These are phyloP conservation scores for Calliphora vomitoria DNA, from an alignment of 2,888 invertebrate genomes.

Conservation along the genomic window DNA sequence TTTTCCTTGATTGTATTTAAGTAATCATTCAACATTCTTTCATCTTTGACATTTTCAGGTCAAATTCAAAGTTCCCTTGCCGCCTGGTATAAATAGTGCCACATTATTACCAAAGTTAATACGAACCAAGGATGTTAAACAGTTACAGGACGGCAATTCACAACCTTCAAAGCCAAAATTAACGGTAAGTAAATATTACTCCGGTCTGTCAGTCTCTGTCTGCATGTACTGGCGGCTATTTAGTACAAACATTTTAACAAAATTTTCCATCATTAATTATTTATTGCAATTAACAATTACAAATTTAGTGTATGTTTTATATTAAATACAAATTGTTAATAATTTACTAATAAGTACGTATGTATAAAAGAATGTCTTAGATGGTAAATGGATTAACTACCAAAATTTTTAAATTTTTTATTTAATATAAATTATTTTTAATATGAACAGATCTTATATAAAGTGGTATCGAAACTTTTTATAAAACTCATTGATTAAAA, in stretches of 20 bases:
- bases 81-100: conserved; percentile 85
- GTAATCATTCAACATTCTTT: conserved; percentile 22
- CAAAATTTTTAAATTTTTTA: too few species aligned
- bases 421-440: too few species aligned
- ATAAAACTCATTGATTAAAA: too few species aligned
- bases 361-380: not conserved
- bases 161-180: conserved; percentile 89
- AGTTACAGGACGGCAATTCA: conserved; percentile 84
- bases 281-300: conserved; percentile 5
- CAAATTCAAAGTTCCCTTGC: conserved; percentile 84
- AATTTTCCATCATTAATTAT: conserved; percentile 23
- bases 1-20: not conserved
- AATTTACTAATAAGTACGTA: not conserved
- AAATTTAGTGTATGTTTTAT: not conserved
- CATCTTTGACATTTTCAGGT: conserved; percentile 78
- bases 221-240: too few species aligned
- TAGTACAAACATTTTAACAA: too few species aligned
- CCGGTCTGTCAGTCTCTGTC: too few species aligned
- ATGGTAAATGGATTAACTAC: too few species aligned
- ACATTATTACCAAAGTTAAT: conserved; percentile 93
- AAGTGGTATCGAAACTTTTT: too few species aligned
- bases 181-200: conserved; percentile 86
- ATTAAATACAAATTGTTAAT: not conserved
- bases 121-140: conserved; percentile 90
- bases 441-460: too few species aligned